phyloP scores from a whole-genome alignment of 2,113 vertebrate genomes.

The Raja brachyura region DNA sequence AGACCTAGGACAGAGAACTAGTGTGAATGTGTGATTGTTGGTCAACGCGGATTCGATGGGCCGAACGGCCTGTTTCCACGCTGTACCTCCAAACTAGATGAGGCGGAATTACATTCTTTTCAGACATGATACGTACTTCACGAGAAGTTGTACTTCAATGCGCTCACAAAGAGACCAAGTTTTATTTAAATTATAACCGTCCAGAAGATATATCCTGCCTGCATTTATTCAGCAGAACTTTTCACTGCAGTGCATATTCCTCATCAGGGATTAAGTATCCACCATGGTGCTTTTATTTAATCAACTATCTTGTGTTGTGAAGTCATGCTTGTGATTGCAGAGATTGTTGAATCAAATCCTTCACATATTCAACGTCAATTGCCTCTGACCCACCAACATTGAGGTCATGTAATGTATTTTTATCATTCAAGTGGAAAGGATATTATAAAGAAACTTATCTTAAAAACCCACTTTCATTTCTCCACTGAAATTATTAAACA shows the following conservation, averaged over 20 bases:
- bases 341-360: not conserved
- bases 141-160: not conserved
- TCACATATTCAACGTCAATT: not conserved
- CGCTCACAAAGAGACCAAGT: not conserved
- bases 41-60: no score
- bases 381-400: not conserved
- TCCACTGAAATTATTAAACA: not conserved
- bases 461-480: not conserved
- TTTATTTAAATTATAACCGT: not conserved
- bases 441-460: not conserved
- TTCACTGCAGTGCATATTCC: not conserved
- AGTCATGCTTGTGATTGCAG: not conserved
- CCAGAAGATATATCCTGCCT: not conserved
- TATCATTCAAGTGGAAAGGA: not conserved
- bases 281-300: not conserved
- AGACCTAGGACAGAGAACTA: no score
- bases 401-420: not conserved
- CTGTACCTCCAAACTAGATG: no score
- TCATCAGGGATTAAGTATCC: not conserved
- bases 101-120: not conserved
- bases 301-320: not conserved
- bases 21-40: no score
- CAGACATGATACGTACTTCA: not conserved
- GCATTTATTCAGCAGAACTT: not conserved
- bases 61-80: no score